These are phyloP conservation scores for Ibidorhyncha struthersii DNA, from an alignment of 2,113 vertebrate species.

Conservation along the genomic window DNA sequence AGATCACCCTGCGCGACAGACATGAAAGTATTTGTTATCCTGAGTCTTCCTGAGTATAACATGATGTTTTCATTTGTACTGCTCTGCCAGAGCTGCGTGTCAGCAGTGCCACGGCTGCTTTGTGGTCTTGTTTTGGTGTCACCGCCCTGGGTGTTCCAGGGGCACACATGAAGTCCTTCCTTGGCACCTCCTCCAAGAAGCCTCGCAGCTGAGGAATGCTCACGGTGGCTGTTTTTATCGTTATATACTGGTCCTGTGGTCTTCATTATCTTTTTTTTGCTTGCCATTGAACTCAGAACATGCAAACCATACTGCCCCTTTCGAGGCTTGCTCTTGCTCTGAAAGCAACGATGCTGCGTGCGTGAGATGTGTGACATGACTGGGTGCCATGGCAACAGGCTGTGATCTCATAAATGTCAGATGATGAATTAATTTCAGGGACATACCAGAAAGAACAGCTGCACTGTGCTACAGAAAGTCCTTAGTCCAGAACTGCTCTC, in stretches of 20 bases:
- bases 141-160: not conserved
- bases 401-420: not conserved
- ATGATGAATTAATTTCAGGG: not conserved
- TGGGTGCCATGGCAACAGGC: not conserved
- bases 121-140: not conserved
- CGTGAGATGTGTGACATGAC: not conserved
- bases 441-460: not conserved
- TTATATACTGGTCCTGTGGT: not conserved
- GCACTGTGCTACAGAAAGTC: not conserved
- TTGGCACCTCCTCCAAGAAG: not conserved
- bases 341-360: not conserved
- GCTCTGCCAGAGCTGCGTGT: not conserved
- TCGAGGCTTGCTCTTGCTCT: not conserved
- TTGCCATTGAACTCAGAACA: not conserved
- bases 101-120: not conserved
- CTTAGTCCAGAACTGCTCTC: not conserved
- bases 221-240: not conserved
- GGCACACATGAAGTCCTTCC: not conserved
- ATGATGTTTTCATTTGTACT: not conserved
- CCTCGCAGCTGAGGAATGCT: not conserved
- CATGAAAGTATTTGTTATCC: not conserved
- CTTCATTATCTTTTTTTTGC: not conserved
- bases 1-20: not conserved
- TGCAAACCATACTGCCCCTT: not conserved
- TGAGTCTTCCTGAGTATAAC: not conserved